Base-by-base conservation (phyloP, 2,797 vertebrate species). In the Sylvilagus floridanus region DNA sequence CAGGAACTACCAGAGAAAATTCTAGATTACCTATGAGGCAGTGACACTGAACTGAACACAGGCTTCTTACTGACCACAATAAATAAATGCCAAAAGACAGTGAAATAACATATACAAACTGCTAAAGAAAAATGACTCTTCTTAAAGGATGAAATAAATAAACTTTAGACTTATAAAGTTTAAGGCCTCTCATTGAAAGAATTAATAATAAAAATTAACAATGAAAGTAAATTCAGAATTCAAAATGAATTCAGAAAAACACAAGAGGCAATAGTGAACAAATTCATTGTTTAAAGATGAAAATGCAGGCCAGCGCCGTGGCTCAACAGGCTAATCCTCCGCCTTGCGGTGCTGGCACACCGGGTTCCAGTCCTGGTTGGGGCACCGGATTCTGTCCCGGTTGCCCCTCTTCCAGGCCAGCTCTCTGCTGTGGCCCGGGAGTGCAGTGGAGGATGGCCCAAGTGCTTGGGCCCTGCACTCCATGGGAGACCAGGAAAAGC, bases 121-220 rank as follows among this genome's bases (percentile, higher is more conserved):
- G n/a, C 19, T 78, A 72, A 93, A 22, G 30, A 35, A 76, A 16
- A 62, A 10, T 32, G 66, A 62, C 9, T 37, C 11, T 84, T 84
- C 57, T 52, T 57, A 76, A 30, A 35, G 19, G 4, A 9, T 37
- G 63, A 71, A 65, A 52, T 63, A 50, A 66, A 75, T 28, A 62
- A 4, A 78, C 54, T 91, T 30, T 21, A 37, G 19, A 19, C 7
- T 52, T 16, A 35, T 71, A 24, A 69, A 76, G 32, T 69, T 21
- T 30, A 85, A 88, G 73, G 69, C 11, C 21, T 88, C 19, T 69
- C 52, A 71, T 54, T 69, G 22, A 87, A 94, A 68, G 10, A 62
- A 35, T 90, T 84, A 83, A 57, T n/a, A 65, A 57, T 30, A 91
- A 95, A 84, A 88, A 47, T 47, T 78, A 63, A 83, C 32, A 84